Evolutionary conservation across 2,113 vertebrate species (phyloP), one percentile per base, ranked within the genome.

Genomic region (Epinephelus cyanopodus): DNA sequence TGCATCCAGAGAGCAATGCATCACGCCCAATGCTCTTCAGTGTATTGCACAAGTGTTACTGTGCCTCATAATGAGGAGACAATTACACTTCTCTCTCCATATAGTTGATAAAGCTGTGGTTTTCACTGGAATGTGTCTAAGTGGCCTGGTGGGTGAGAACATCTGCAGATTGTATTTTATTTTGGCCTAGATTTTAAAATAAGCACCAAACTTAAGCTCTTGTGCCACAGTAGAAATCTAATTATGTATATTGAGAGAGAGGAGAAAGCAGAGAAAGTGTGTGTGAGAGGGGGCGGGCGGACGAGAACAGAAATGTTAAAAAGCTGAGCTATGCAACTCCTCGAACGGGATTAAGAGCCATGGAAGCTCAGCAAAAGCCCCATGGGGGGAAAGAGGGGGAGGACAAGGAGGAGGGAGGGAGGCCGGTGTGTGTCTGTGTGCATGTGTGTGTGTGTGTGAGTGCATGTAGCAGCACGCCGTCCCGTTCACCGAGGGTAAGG

Each of bases 251-350:
- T 66, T 1, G 62, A 77, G 18, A 71, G 64, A 64, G 37, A 11
- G 23, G 14, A 50, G 23, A 68, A 53, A 72, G 53, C 7, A 19
- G 54, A 62, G 66, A 74, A 83, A 83, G 57, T 77, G 69, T n/a
- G 37, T 42, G 10, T 48, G 54, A 9, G 25, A 42, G 61, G 27
- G 27, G 33, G 25, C 14, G 56, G 70, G 58, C 3, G 15, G 69
- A 58, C 1, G 8, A 66, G 81, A 85, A 83, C 25, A 87, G 76
- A 90, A 90, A 88, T 87, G 50, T 75, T 56, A 83, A 90, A 92
- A 89, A 90, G 90, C 82, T 85, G 66, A 93, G 84, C 82, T 91
- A 88, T 90, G 89, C 63, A 80, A 79, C 81, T 90, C 81, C 80
- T 91, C 69, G 57, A 83, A 78, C 7, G 4, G 71, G 76, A 88